Percentiles rank a stretch among this genome's conserved stretches.
Conservation (phyloP, 1,140 invertebrate species). For the Drosophila hydei region DNA sequence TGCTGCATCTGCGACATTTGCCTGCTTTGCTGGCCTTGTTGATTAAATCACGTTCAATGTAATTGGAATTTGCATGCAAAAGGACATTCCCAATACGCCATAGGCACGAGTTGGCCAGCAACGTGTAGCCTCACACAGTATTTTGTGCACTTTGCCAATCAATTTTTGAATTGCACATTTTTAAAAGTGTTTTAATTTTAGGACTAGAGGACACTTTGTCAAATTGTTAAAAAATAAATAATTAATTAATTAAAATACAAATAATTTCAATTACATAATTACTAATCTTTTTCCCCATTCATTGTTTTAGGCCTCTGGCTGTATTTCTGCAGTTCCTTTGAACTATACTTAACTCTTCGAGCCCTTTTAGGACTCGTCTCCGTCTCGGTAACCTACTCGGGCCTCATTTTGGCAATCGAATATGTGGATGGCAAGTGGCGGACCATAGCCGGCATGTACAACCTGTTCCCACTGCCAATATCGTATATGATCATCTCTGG, state of each 20-base stretch:
- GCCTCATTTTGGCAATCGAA: constrained; percentile 89
- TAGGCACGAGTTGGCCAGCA: constrained; percentile 1
- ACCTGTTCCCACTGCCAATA: constrained; percentile 89
- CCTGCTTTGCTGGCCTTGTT: constrained; percentile 67
- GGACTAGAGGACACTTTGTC: too few species aligned
- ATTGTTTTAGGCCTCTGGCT: constrained; percentile 85
- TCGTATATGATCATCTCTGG: constrained; percentile 90
- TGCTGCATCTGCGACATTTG: constrained; percentile 33
- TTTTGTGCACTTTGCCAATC: neutral
- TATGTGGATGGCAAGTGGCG: constrained; percentile 90
- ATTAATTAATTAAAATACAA: too few species aligned
- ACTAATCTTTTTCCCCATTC: neutral
- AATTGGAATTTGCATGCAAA: constrained; percentile 76
- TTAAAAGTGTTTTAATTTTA: neutral
- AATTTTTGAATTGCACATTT: neutral
- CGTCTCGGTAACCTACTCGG: constrained; percentile 89
- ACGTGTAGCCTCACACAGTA: constrained; percentile 8
- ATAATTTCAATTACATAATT: neutral
- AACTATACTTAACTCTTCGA: constrained; percentile 87
- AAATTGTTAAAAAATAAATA: too few species aligned
- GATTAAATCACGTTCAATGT: constrained; percentile 74
- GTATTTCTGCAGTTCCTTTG: constrained; percentile 87
- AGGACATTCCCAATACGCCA: constrained; percentile 69
- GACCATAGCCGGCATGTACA: constrained; percentile 89
- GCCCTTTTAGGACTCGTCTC: constrained; percentile 88